Percentiles rank a stretch among this genome's conserved stretches.
These are phyloP conservation scores for Dipus sagitta DNA, from an alignment of 2,797 vertebrate species.

Conservation along the genomic window DNA sequence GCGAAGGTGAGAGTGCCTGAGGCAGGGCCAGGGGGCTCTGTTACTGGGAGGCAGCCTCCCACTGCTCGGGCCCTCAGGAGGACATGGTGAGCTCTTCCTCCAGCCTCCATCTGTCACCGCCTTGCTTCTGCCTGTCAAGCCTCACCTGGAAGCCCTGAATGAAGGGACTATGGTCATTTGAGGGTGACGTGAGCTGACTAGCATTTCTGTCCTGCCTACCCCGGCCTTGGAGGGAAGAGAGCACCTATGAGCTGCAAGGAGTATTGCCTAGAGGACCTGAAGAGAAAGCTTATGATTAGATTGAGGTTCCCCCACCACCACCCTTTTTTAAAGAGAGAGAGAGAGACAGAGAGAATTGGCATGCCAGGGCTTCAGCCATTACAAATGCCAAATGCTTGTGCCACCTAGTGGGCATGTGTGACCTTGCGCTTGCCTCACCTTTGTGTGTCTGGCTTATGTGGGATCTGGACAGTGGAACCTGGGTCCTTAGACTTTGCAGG, in stretches of 20 bases:
- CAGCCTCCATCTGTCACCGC: neutral
- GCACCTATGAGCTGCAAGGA: neutral
- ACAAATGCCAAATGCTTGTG: too few species aligned
- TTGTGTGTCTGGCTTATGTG: too few species aligned
- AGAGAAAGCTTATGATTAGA: neutral
- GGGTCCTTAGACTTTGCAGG: too few species aligned
- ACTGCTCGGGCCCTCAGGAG: neutral
- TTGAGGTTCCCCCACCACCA: too few species aligned
- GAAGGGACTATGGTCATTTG: neutral
- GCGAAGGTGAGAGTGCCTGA: neutral
- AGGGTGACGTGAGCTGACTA: conserved; percentile 1
- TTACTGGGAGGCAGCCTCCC: neutral
- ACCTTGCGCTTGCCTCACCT: too few species aligned
- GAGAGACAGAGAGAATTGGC: too few species aligned
- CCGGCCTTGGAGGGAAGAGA: neutral
- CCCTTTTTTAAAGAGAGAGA: too few species aligned
- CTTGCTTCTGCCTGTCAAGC: neutral
- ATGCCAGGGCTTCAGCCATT: too few species aligned
- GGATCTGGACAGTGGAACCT: too few species aligned
- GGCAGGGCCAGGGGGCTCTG: neutral
- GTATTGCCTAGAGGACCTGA: neutral
- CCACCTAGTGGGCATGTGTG: too few species aligned
- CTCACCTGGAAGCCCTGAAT: neutral
- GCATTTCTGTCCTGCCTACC: neutral
- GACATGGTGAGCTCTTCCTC: neutral